Evolutionary conservation across 2,113 vertebrate genomes (phyloP), one percentile per base, ranked within the genome.

Genomic region (Butorides virescens): DNA sequence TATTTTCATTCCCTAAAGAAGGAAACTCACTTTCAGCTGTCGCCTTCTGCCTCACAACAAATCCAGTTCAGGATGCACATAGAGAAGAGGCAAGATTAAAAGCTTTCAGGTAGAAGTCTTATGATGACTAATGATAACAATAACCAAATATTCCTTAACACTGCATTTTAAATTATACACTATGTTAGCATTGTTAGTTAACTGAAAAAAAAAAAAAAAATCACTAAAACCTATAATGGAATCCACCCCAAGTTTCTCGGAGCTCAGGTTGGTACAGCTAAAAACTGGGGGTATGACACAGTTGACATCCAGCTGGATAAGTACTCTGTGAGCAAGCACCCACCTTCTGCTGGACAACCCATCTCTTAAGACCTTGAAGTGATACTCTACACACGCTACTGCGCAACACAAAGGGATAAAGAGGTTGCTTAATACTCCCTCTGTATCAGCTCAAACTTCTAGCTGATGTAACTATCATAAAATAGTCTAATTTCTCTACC

Each of bases 261-360:
- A 4, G 2, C 55, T 66, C 82, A 44, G 62, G 66, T 86, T 68
- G 74, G 58, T 5, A 67, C 5, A 58, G 73, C 44, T 88, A 71
- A 88, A 93, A 84, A 55, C 17, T 30, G 13, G 27, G 78, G 75
- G 53, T 50, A 71, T 42, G 50, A 70, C 52, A 46, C 1, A 86
- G 66, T 23, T 66, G 63, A 84, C 52, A 72, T 65, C 32, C 75
- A 92, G 58, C 55, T n/a, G n/a, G 65, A 52, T 9, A 70, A 75
- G 79, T 62, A 88, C 84, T 76, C 36, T 7, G 72, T 68, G 22
- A 62, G 93, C 88, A 77, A 96, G 97, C 90, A 95, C 91, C 92
- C 78, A 94, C 93, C 93, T 98, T 95, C 95, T 96, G 92, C 91
- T 94, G 96, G 95, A 94, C 78, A 94, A 91, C 4, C 4, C 13